Base-by-base conservation (phyloP, 2,113 vertebrate species). In the Thunnus thynnus region DNA sequence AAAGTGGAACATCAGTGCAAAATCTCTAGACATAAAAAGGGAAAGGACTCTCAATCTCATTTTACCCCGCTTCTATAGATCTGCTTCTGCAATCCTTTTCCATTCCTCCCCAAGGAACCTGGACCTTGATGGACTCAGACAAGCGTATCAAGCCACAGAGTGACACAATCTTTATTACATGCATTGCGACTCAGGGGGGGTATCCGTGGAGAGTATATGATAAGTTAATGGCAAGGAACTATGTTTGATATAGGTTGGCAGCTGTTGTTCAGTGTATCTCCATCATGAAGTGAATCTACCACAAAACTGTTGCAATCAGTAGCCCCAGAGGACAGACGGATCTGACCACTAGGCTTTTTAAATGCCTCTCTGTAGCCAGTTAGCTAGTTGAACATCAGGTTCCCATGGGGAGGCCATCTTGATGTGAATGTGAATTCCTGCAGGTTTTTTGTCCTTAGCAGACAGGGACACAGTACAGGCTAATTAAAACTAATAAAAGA, bases 101-200 rank as follows among this genome's bases (percentile, higher is more conserved):
- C 76, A 76, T 85, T 83, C 61, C 76, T 70, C 86, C 83, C 76
- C n/a, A 17, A 78, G 88, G 90, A 90, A 82, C 63, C 65, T 64
- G 82, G 84, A 86, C 82, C 79, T 85, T 90, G 91, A 91, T 92
- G 71, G 85, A 82, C 60, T 87, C 84, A 91, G 90, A 92, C 91
- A 90, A 84, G 20, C 82, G 77, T 86, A 85, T 90, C 84, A 69
- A 83, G 83, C 85, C 72, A 52, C 63, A 10, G 71, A 84, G 86
- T 88, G 90, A 88, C 88, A 89, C 84, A 46, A 76, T 88, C 87
- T 91, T 90, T 84, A 91, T 90, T 88, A 88, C 82, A 87, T 84
- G 86, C 84, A 85, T 57, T 60, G 82, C 2, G 44, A 84, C 82
- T 91, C 27, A 10, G 30, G 7, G 32, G 50, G 75, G 68, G 48